Conservation (phyloP, 1,140 invertebrate genomes). For the Calosoma granatense region DNA sequence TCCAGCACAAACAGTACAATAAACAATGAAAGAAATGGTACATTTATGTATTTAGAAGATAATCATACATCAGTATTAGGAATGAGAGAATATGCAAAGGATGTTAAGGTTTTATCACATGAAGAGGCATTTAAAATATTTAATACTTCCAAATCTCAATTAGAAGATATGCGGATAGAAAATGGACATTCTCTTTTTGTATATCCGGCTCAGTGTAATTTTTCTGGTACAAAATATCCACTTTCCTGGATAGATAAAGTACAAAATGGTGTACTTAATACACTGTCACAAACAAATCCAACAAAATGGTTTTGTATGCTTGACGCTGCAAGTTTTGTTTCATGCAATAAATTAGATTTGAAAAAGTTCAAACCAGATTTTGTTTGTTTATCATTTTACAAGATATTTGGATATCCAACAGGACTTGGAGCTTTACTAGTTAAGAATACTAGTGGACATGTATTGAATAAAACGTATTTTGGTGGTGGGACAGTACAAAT, state of each 20-base stretch:
- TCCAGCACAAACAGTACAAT: constrained; percentile 13
- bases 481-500: constrained; percentile 88
- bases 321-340: constrained; percentile 76
- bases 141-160: constrained; percentile 1
- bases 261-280: constrained; percentile 49
- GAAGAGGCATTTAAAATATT: constrained; percentile 25
- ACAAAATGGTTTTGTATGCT: constrained; percentile 69
- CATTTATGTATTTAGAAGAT: constrained; percentile 76
- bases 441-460: constrained; percentile 49
- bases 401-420: constrained; percentile 96
- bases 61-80: constrained; percentile 94
- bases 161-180: constrained; percentile 17
- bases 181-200: constrained; percentile 61
- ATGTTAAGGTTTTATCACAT: constrained; percentile 24
- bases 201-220: constrained; percentile 90
- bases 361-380: constrained; percentile 70
- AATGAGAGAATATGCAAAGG: constrained; percentile 50
- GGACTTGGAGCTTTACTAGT: constrained; percentile 84
- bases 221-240: constrained; percentile 84
- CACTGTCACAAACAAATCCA: constrained; percentile 29
- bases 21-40: constrained; percentile 35
- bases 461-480: constrained; percentile 70
- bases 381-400: constrained; percentile 90
- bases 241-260: constrained; percentile 58
- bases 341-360: constrained; percentile 73